These are phyloP conservation scores for Neodontobutis hainanensis DNA, from an alignment of 2,113 vertebrate genomes.

Conservation along the genomic window DNA sequence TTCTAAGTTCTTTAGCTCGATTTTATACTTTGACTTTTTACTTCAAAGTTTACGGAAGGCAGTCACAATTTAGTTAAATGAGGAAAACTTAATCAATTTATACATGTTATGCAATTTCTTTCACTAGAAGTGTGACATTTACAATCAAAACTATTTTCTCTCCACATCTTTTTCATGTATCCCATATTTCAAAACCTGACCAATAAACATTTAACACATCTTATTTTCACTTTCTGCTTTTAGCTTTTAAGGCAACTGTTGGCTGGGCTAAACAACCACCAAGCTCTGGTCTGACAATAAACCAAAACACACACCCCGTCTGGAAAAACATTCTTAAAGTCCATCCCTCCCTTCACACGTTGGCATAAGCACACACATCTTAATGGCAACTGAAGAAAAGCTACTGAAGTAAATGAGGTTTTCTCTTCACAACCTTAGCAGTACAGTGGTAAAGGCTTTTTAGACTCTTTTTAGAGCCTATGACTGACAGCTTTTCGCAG, in stretches of 20 bases:
- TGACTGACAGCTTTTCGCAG: conserved; percentile 40
- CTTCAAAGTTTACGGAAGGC: no score
- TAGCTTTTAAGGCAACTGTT: not conserved
- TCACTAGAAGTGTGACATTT: no score
- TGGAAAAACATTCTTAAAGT: conserved; percentile 35
- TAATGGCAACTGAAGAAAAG: conserved; percentile 9
- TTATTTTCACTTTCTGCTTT: not conserved
- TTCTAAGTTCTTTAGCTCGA: no score
- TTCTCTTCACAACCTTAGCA: conserved; percentile 65
- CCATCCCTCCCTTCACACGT: conserved; percentile 46
- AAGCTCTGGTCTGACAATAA: not conserved
- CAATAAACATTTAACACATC: conserved; percentile 7
- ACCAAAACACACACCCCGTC: conserved; percentile 36
- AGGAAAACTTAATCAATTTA: no score
- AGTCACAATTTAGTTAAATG: no score
- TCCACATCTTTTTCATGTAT: not conserved
- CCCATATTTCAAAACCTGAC: not conserved
- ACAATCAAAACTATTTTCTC: no score
- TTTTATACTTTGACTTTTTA: no score
- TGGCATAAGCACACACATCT: conserved; percentile 42
- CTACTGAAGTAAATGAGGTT: conserved; percentile 66
- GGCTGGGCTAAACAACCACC: not conserved
- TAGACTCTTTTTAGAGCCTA: conserved; percentile 45
- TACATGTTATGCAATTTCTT: no score
- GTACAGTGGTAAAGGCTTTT: conserved; percentile 53